A percentile compares a stretch with the other conserved stretches of the same genome.
These are phyloP conservation scores for Caenorhabditis sp. DNA, from an alignment of 2,888 invertebrate species.

Conservation along the genomic window DNA sequence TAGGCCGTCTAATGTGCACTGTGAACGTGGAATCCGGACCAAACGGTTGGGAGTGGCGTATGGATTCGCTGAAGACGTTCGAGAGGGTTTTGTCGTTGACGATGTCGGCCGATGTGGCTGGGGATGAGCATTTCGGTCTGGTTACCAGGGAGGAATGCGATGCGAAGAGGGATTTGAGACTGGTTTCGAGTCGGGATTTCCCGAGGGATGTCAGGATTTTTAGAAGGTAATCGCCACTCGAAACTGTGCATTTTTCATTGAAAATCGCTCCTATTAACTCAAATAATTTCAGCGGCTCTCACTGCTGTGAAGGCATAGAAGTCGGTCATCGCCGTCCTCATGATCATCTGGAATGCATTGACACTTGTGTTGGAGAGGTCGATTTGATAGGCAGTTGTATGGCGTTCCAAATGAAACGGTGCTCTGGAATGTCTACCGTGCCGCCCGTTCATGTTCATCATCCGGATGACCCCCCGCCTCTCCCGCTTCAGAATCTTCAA, in stretches of 20 bases:
- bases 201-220: slow-evolving; percentile 61
- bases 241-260: slow-evolving; percentile 7
- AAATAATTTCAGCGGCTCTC: slow-evolving; percentile 29
- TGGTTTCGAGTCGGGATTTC: slow-evolving; percentile 57
- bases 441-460: background rate
- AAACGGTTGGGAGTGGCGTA: slow-evolving; percentile 32
- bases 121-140: slow-evolving; percentile 48
- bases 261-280: background rate
- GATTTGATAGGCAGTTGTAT: slow-evolving; percentile 35
- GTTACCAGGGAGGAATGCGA: slow-evolving; percentile 59
- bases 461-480: background rate
- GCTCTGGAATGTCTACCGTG: slow-evolving; percentile 39
- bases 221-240: slow-evolving; percentile 22
- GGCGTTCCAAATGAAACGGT: slow-evolving; percentile 55
- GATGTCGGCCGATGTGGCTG: slow-evolving; percentile 30
- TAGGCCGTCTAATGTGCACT: slow-evolving; percentile 42
- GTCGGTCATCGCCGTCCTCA: slow-evolving; percentile 31
- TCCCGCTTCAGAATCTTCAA: too few species aligned
- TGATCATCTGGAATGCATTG: slow-evolving; percentile 43
- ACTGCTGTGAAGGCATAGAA: slow-evolving; percentile 49
- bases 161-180: slow-evolving; percentile 47
- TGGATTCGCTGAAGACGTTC: slow-evolving; percentile 39
- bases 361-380: slow-evolving; percentile 43
- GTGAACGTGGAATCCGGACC: slow-evolving; percentile 16
- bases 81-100: slow-evolving; percentile 45